Evolutionary conservation across 2,888 invertebrate species (phyloP).

Genomic region (Monoplex corrugatus): DNA sequence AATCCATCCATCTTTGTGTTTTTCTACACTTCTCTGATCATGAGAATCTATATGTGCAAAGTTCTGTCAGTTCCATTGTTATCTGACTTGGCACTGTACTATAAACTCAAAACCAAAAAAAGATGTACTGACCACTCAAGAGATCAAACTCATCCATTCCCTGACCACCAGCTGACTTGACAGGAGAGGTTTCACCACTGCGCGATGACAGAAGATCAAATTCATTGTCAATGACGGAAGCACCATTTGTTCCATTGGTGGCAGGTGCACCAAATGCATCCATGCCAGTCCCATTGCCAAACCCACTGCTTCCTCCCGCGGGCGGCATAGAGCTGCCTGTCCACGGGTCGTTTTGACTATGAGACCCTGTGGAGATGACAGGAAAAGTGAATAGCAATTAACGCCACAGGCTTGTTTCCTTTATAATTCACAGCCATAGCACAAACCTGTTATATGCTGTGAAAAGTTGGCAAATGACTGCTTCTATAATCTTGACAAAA

Average conservation of each 20-base stretch:
- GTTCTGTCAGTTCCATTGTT: too few relatives aligned
- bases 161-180: constrained; percentile 60
- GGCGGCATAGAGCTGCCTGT: constrained; percentile 62
- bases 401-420: too few relatives aligned
- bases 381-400: not conserved
- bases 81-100: too few relatives aligned
- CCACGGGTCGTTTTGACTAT: constrained; percentile 64
- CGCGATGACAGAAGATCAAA: constrained; percentile 78
- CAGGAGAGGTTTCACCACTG: constrained; percentile 66
- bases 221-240: constrained; percentile 75
- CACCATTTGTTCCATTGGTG: constrained; percentile 66
- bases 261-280: constrained; percentile 58
- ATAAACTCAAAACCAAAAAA: not conserved
- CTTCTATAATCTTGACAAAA: too few relatives aligned
- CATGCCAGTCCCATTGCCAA: constrained; percentile 51
- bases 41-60: too few relatives aligned
- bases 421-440: too few relatives aligned
- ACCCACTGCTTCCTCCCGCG: constrained; percentile 50
- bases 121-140: constrained; percentile 61
- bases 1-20: too few relatives aligned
- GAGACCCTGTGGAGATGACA: constrained; percentile 27
- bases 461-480: too few relatives aligned
- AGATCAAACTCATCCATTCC: constrained; percentile 73
- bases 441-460: too few relatives aligned
- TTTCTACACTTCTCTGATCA: too few relatives aligned